Evolutionary conservation across 2,797 vertebrate genomes (phyloP).

Genomic region (Eptatretus atami): DNA sequence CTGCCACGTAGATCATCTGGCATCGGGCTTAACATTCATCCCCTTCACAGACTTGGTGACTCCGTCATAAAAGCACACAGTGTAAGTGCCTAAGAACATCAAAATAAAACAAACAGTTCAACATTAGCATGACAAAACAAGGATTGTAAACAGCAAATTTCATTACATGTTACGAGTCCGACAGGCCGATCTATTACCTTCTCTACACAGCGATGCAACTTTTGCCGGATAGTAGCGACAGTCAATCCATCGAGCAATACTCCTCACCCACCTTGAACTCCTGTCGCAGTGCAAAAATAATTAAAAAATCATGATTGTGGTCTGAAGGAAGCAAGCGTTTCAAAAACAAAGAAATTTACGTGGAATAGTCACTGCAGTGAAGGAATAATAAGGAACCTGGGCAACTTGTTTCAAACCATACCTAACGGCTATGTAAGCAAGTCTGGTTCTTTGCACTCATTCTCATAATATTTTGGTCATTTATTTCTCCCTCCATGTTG

Average conservation of each 20-base stretch:
- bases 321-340: conserved; percentile 3
- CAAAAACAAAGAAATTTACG: too few species aligned
- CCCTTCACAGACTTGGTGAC: conserved; percentile 82
- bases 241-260: conserved; percentile 63
- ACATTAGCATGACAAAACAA: conserved; percentile 10
- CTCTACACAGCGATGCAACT: conserved; percentile 47
- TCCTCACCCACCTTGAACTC: conserved; percentile 48
- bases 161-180: too few species aligned
- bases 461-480: too few species aligned
- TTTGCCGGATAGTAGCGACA: conserved; percentile 60
- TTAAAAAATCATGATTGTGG: conserved; percentile 12
- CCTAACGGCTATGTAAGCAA: too few species aligned
- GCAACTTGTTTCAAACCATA: too few species aligned
- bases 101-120: conserved; percentile 12
- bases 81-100: conserved; percentile 38
- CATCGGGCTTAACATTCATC: conserved; percentile 72
- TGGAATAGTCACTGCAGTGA: too few species aligned
- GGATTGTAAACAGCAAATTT: not conserved
- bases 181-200: conserved; percentile 18
- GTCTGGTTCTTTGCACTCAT: too few species aligned
- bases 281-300: conserved; percentile 31
- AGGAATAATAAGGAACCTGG: too few species aligned
- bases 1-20: conserved; percentile 50
- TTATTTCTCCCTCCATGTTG: too few species aligned
- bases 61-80: conserved; percentile 79